Conservation (phyloP, 2,797 vertebrate genomes). For the Tarsius wallacei region DNA sequence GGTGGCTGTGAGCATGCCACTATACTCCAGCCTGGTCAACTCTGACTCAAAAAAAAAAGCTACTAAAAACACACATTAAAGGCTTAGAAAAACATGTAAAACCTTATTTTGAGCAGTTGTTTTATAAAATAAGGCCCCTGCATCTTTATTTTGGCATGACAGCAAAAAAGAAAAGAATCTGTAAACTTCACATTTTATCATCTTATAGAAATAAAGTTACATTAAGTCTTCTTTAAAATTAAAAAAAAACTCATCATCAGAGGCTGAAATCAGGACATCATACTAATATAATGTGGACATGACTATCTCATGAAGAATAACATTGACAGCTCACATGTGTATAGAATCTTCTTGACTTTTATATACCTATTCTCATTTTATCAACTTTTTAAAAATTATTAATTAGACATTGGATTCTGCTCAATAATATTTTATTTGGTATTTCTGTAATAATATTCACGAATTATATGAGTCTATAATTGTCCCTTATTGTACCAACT, state of each 20-base stretch:
- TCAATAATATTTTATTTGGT: too few relatives aligned
- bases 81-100: not conserved
- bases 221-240: not conserved
- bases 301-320: not conserved
- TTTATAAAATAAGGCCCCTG: not conserved
- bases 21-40: too few relatives aligned
- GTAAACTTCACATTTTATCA: not conserved
- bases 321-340: not conserved
- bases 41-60: not conserved
- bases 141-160: not conserved
- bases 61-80: not conserved
- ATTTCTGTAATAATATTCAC: too few relatives aligned
- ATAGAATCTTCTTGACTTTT: not conserved
- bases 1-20: too few relatives aligned
- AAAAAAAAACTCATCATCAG: not conserved
- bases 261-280: not conserved
- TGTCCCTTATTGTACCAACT: too few relatives aligned
- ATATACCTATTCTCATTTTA: not conserved
- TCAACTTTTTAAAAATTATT: not conserved
- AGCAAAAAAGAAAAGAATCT: not conserved
- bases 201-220: not conserved
- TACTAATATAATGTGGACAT: not conserved
- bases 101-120: not conserved
- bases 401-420: too few relatives aligned
- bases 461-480: too few relatives aligned